These are phyloP conservation scores for Trichopoda pennipes DNA, from an alignment of 2,888 invertebrate species.

Conservation along the genomic window DNA sequence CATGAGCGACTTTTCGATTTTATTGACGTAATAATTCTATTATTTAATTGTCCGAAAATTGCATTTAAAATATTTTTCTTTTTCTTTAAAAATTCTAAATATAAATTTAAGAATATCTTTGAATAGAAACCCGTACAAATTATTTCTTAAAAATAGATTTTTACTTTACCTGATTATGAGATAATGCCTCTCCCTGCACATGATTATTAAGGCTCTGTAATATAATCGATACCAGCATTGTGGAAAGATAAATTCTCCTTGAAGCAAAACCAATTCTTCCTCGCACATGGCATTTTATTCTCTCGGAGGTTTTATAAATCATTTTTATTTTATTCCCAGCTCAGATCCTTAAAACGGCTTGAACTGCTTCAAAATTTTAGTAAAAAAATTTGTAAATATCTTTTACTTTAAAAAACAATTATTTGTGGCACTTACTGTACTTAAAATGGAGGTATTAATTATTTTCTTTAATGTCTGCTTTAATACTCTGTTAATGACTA, in stretches of 20 bases:
- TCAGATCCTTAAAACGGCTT: background rate
- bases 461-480: background rate
- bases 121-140: no score
- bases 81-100: no score
- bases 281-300: background rate
- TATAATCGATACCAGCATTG: constrained; percentile 15
- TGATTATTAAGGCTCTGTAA: constrained; percentile 3
- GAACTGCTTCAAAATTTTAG: background rate
- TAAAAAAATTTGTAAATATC: no score
- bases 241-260: background rate
- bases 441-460: background rate
- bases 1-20: no score
- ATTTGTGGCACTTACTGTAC: background rate
- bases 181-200: constrained; percentile 18
- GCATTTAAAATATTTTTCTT: no score
- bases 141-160: background rate
- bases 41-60: no score
- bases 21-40: no score
- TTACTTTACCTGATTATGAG: constrained; percentile 22
- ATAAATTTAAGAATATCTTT: no score
- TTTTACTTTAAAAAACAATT: no score
- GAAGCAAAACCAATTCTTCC: background rate
- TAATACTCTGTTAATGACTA: constrained; percentile 22
- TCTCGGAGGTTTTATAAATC: background rate
- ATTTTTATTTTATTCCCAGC: constrained; percentile 36